These are phyloP conservation scores for Drosophila vallismaia DNA, from an alignment of 2,888 invertebrate species.

Conservation along the genomic window DNA sequence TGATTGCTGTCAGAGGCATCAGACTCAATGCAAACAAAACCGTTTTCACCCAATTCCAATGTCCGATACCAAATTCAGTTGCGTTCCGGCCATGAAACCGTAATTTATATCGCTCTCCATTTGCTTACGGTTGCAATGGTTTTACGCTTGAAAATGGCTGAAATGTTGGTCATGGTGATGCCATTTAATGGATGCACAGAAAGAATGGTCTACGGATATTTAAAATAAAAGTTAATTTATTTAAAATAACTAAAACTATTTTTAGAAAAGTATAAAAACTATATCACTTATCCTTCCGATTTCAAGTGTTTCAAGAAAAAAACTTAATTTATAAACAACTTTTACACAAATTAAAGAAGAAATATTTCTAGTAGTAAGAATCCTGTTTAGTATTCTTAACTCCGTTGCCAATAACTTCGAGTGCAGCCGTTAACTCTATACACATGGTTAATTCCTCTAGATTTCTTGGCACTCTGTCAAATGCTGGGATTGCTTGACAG, in stretches of 20 bases:
- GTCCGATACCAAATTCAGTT: slow-evolving; percentile 26
- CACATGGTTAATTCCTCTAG: slow-evolving; percentile 38
- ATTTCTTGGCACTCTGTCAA: slow-evolving; percentile 35
- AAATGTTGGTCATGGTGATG: slow-evolving; percentile 6
- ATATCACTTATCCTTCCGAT: too few species aligned
- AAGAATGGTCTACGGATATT: too few species aligned
- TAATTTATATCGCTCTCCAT: slow-evolving; percentile 51
- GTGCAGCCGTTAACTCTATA: slow-evolving; percentile 11
- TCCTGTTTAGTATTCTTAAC: background rate
- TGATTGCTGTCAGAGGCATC: slow-evolving; percentile 42
- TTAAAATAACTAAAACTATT: too few species aligned
- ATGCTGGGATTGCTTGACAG: slow-evolving; percentile 50
- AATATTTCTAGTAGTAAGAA: background rate
- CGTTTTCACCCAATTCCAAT: slow-evolving; percentile 18
- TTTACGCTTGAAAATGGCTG: slow-evolving; percentile 31
- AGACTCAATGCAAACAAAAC: slow-evolving; percentile 31
- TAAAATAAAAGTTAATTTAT: too few species aligned
- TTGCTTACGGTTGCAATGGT: slow-evolving; percentile 38
- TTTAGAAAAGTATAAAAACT: too few species aligned
- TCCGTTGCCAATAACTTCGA: background rate
- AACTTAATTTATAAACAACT: too few species aligned
- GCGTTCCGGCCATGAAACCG: slow-evolving; percentile 32
- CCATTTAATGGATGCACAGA: background rate
- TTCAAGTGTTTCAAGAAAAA: too few species aligned
- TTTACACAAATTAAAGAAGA: background rate